Evolutionary conservation across 2,797 vertebrate genomes (phyloP).

Genomic region (Antrozous pallidus): DNA sequence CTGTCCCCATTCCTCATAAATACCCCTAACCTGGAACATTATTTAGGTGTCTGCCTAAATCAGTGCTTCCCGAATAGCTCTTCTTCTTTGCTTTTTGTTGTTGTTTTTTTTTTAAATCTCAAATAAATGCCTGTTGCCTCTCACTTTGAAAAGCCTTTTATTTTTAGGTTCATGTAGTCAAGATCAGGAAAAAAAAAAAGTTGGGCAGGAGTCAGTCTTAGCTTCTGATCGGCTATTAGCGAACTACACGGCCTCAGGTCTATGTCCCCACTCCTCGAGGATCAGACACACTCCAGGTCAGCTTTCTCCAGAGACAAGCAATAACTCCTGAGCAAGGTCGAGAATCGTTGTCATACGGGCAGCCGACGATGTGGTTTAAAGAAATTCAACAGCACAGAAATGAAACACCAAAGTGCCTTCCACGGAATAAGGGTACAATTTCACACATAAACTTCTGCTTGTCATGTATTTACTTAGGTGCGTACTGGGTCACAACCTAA

Average conservation of each 20-base stretch:
- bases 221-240: neutral
- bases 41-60: too few relatives aligned
- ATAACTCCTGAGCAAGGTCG: neutral
- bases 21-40: too few relatives aligned
- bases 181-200: neutral
- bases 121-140: neutral
- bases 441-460: neutral
- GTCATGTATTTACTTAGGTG: neutral
- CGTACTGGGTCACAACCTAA: neutral
- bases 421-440: fast-evolving
- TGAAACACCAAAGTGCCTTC: neutral
- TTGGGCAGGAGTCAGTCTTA: neutral
- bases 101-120: neutral
- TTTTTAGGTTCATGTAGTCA: neutral
- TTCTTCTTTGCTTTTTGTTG: neutral
- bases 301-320: neutral
- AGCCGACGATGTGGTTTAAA: neutral
- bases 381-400: neutral
- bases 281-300: neutral
- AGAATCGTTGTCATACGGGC: neutral
- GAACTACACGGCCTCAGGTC: fast-evolving
- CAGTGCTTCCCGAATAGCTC: neutral
- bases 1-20: too few relatives aligned
- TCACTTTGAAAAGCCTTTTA: neutral
- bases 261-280: neutral